Evolutionary conservation across 2,888 invertebrate species (phyloP).

Genomic region (Nesidiocoris tenuis): DNA sequence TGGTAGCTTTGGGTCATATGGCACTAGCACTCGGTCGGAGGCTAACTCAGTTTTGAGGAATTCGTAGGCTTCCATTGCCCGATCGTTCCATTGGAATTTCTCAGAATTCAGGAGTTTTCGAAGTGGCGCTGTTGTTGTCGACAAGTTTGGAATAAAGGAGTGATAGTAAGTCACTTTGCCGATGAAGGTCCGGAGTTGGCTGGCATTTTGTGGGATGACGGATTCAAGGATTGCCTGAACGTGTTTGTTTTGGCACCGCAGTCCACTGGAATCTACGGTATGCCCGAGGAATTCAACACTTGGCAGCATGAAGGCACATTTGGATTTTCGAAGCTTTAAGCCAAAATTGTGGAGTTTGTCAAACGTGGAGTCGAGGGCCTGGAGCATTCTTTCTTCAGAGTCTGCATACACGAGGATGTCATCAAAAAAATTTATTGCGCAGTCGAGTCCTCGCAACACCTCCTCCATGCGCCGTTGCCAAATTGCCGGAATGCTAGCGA

Average conservation of each 20-base stretch:
- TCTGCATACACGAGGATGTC: constrained; percentile 27
- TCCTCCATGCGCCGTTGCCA: constrained; percentile 45
- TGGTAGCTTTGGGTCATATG: constrained; percentile 51
- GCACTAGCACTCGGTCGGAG: constrained; percentile 40
- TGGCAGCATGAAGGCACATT: constrained; percentile 25
- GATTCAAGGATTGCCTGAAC: constrained; percentile 17
- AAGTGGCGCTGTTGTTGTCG: constrained; percentile 18
- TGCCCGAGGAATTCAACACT: constrained; percentile 33
- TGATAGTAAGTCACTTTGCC: constrained; percentile 24
- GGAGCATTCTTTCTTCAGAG: constrained; percentile 8
- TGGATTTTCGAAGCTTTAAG: constrained; percentile 26
- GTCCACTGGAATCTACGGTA: constrained; percentile 5
- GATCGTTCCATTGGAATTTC: constrained; percentile 50
- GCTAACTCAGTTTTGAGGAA: constrained; percentile 50
- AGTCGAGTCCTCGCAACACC: constrained; percentile 15
- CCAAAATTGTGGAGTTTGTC: constrained; percentile 15
- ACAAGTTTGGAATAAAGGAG: constrained; percentile 10
- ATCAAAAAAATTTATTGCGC: constrained; percentile 28
- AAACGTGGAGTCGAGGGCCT: constrained; percentile 16
- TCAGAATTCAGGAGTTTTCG: constrained; percentile 8
- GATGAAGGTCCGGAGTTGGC: constrained; percentile 9
- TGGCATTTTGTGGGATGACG: background rate
- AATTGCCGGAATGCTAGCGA: constrained; percentile 49
- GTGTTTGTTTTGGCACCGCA: constrained; percentile 3
- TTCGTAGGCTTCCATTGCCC: constrained; percentile 50